A percentile compares a stretch with the other conserved stretches of the same genome.
These are phyloP conservation scores for Malacoraja senta DNA, from an alignment of 2,797 vertebrate species.

Conservation along the genomic window DNA sequence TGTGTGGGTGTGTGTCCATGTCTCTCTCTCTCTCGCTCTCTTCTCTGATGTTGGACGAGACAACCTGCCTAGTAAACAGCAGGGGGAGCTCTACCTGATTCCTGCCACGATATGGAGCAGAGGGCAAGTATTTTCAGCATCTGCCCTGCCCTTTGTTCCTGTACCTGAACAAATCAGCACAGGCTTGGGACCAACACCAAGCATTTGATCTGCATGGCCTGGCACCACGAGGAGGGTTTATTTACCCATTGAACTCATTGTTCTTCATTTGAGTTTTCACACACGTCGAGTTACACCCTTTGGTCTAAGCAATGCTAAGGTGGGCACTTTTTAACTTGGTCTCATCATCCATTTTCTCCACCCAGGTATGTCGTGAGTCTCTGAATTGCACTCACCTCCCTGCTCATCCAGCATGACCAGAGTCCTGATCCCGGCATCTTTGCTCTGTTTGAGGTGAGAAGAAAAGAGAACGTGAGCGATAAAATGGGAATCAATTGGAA, in stretches of 20 bases:
- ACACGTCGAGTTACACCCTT: neutral
- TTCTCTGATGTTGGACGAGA: neutral
- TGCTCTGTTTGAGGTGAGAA: conserved; percentile 57
- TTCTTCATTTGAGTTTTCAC: neutral
- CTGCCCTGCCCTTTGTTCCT: neutral
- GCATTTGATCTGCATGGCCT: no score
- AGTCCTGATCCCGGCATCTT: conserved; percentile 68
- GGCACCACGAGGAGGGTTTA: neutral
- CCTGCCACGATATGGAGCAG: neutral
- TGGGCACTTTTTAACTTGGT: neutral
- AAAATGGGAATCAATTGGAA: neutral
- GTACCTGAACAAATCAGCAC: neutral
- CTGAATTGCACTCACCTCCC: conserved; percentile 59
- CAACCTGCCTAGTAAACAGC: neutral
- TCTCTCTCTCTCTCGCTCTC: no score
- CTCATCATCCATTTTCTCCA: neutral
- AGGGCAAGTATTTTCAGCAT: neutral
- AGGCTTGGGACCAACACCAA: neutral
- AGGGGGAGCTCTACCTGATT: neutral
- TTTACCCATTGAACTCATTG: neutral
- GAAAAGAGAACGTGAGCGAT: neutral
- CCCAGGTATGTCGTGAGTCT: neutral
- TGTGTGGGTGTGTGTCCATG: neutral
- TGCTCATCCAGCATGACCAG: conserved; percentile 78
- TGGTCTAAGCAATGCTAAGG: neutral